These are phyloP conservation scores for Caenorhabditis becei DNA, from an alignment of 2,888 invertebrate species.

Conservation along the genomic window DNA sequence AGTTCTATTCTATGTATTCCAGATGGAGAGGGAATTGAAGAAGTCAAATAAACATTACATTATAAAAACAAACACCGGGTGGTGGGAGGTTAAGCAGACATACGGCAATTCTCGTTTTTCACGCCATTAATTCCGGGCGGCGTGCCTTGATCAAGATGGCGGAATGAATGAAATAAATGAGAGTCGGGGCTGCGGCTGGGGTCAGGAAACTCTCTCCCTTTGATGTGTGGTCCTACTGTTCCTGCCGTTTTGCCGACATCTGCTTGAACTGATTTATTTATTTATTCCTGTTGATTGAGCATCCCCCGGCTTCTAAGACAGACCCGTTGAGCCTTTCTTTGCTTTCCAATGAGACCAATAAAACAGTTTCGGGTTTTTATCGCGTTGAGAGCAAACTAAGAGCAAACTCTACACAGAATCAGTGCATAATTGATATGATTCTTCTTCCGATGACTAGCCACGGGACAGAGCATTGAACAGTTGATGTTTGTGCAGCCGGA, in stretches of 20 bases:
- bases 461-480: conserved; percentile 31
- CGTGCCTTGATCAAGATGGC: conserved; percentile 41
- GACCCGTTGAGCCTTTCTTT: not conserved
- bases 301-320: too few relatives aligned
- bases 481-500: conserved; percentile 44
- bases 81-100: not conserved
- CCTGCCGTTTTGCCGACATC: conserved; percentile 12
- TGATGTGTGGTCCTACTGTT: conserved; percentile 44
- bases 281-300: conserved; percentile 16
- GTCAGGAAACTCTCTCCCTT: conserved; percentile 13
- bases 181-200: not conserved
- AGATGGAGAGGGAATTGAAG: not conserved
- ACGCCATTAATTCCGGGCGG: conserved; percentile 34
- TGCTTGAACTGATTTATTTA: conserved; percentile 33
- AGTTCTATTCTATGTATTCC: too few relatives aligned
- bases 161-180: conserved; percentile 18
- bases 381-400: conserved; percentile 25
- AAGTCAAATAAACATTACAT: conserved; percentile 1
- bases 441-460: too few relatives aligned
- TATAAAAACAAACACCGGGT: conserved; percentile 22
- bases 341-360: conserved; percentile 17
- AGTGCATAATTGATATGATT: conserved; percentile 36
- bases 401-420: conserved; percentile 5
- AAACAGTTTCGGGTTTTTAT: conserved; percentile 20
- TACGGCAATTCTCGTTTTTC: conserved; percentile 34